Conservation (phyloP, 1,140 invertebrate species). For the Heliconius nattereri region DNA sequence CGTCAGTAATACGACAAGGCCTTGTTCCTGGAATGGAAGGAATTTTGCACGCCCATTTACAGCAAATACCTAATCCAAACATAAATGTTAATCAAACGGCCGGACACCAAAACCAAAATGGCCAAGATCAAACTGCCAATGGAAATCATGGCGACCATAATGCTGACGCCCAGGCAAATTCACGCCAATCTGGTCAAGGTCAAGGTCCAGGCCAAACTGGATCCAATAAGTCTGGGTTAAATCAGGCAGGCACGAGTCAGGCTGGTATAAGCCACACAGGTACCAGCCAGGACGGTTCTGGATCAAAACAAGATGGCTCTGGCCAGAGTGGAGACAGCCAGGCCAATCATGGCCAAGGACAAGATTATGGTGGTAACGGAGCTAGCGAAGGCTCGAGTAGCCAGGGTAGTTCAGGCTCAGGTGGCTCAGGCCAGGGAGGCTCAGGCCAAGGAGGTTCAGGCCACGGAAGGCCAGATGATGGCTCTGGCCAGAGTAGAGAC, state of each 20-base stretch:
- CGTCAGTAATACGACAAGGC: conserved; percentile 52
- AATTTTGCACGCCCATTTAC: conserved; percentile 16
- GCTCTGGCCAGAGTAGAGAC: neutral
- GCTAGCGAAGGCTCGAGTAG: neutral
- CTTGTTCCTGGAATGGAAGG: conserved; percentile 48
- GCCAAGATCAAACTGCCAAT: neutral
- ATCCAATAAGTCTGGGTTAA: neutral
- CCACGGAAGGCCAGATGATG: neutral
- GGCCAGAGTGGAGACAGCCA: neutral
- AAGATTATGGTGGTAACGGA: neutral
- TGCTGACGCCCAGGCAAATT: neutral
- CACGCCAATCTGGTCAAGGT: neutral
- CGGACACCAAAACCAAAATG: neutral
- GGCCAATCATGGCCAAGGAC: neutral
- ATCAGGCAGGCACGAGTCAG: neutral
- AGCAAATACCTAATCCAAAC: neutral
- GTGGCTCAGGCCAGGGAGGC: neutral
- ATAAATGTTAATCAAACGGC: neutral
- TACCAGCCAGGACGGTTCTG: neutral
- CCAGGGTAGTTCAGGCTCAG: neutral
- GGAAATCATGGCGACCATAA: neutral
- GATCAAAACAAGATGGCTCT: neutral
- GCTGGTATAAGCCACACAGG: neutral
- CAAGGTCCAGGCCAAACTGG: neutral
- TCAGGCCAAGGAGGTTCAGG: neutral